Evolutionary conservation across 2,113 vertebrate species (phyloP).

Genomic region (Syngnathus scovelli): DNA sequence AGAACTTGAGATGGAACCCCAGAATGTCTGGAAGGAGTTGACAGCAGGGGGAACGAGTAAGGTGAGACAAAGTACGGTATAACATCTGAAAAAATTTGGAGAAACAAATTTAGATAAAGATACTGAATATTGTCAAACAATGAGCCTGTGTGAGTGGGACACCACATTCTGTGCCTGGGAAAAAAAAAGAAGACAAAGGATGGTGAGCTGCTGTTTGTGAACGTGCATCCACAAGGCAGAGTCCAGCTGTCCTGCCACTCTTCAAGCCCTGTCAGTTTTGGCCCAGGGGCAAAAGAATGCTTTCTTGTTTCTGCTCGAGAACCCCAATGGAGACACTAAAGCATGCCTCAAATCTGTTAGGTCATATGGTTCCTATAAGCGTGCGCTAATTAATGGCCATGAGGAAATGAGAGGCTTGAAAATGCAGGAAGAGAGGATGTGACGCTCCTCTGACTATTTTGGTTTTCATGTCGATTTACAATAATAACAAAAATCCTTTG

Average conservation of each 20-base stretch:
- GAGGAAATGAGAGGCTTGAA: conserved; percentile 35
- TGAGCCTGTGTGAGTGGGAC: conserved; percentile 7
- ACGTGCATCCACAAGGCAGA: conserved; percentile 21
- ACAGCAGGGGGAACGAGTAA: conserved; percentile 26
- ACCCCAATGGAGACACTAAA: conserved; percentile 53
- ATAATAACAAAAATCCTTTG: conserved; percentile 12
- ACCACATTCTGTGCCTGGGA: conserved; percentile 17
- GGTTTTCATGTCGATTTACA: conserved; percentile 33
- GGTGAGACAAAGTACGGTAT: conserved; percentile 39
- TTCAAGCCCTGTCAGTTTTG: conserved; percentile 39
- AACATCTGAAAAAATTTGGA: conserved; percentile 26
- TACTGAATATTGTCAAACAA: conserved; percentile 43
- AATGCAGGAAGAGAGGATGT: conserved; percentile 9
- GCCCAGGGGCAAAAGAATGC: conserved; percentile 46
- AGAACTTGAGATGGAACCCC: conserved; percentile 54
- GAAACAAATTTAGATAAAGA: conserved; percentile 39
- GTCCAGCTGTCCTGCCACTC: conserved; percentile 49
- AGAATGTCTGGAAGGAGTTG: conserved; percentile 49
- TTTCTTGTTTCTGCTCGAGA: conserved; percentile 54
- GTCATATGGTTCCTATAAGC: conserved; percentile 67
- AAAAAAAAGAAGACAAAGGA: conserved; percentile 2
- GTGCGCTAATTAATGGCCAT: conserved; percentile 58
- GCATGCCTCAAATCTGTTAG: conserved; percentile 64
- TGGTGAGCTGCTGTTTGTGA: conserved; percentile 11
- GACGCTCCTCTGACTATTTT: conserved; percentile 32